Conservation (phyloP, 2,797 vertebrate genomes). For the Anguilla marmorata region DNA sequence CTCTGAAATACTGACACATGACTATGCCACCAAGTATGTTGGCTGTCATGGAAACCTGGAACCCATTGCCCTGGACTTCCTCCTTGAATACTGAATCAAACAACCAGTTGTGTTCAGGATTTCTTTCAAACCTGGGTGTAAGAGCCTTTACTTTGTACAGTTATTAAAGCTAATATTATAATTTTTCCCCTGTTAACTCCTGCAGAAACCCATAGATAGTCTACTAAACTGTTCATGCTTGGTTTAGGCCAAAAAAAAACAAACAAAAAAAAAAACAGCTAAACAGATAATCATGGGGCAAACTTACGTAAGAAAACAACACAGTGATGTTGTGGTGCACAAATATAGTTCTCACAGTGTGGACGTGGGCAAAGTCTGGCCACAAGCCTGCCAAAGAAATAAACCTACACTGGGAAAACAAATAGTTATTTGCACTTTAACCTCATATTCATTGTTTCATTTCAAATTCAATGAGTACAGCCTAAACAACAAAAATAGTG, state of each 20-base stretch:
- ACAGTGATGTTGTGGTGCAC: neutral
- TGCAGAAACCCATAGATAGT: neutral
- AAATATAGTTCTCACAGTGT: neutral
- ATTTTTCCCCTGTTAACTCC: neutral
- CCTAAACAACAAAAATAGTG: neutral
- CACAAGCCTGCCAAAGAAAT: neutral
- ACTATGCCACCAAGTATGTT: constrained; percentile 62
- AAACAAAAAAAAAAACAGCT: neutral
- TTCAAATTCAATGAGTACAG: neutral
- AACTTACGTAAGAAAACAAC: neutral
- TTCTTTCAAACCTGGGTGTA: neutral
- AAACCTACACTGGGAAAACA: neutral
- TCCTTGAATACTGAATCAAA: constrained; percentile 41
- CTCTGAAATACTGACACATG: constrained; percentile 44
- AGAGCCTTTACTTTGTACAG: neutral
- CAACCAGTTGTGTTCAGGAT: neutral
- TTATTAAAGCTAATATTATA: neutral
- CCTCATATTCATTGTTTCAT: neutral
- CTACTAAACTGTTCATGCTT: neutral
- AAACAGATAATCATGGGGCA: neutral
- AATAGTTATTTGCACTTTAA: neutral
- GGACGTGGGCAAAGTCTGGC: neutral
- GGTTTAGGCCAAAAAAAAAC: neutral
- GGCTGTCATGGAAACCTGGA: constrained; percentile 59
- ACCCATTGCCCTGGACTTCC: constrained; percentile 54